Evolutionary conservation across 1,140 invertebrate species (phyloP).

Genomic region (Berghia stephanieae): DNA sequence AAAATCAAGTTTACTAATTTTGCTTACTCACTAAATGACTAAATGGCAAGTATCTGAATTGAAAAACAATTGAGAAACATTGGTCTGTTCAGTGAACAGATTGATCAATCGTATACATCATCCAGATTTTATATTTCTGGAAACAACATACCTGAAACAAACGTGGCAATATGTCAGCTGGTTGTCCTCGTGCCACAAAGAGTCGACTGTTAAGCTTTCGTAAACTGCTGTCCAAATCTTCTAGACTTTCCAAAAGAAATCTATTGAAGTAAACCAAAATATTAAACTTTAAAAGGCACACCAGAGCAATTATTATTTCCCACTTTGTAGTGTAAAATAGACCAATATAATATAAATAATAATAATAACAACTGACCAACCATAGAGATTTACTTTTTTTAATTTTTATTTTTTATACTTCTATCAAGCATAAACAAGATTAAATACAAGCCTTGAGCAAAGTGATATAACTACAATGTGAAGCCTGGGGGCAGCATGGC

Average conservation of each 20-base stretch:
- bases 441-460: too few relatives aligned
- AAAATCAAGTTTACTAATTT: too few relatives aligned
- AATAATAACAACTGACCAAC: not conserved
- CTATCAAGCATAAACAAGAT: not conserved
- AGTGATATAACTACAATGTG: too few relatives aligned
- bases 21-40: too few relatives aligned
- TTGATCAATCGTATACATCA: not conserved
- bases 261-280: conserved; percentile 66
- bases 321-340: not conserved
- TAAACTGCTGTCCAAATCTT: conserved; percentile 83
- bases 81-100: not conserved
- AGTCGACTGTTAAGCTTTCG: conserved; percentile 84
- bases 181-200: conserved; percentile 88
- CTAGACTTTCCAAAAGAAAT: conserved; percentile 87
- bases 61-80: too few relatives aligned
- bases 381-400: not conserved
- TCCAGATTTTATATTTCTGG: not conserved
- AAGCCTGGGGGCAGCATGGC: too few relatives aligned
- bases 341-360: not conserved
- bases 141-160: conserved; percentile 75
- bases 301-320: not conserved
- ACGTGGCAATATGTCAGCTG: conserved; percentile 85
- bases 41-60: too few relatives aligned
- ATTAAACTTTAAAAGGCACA: conserved; percentile 23
- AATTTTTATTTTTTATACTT: not conserved